These are phyloP conservation scores for Eupelmus urozonus DNA, from an alignment of 2,888 invertebrate species.

Conservation along the genomic window DNA sequence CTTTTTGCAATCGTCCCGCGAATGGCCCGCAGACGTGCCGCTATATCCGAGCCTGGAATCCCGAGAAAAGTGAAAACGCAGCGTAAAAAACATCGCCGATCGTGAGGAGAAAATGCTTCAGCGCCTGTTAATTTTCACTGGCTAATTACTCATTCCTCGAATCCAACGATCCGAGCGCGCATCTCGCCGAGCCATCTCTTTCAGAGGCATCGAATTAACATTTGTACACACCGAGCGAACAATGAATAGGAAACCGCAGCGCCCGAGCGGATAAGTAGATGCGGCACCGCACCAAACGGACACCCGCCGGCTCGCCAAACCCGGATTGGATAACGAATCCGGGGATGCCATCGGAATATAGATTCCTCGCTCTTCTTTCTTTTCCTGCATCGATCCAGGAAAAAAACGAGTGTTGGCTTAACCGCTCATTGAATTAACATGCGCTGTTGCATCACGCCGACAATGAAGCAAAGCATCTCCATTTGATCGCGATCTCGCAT, in stretches of 20 bases:
- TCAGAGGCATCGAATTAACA: neutral
- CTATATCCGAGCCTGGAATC: neutral
- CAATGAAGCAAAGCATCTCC: neutral
- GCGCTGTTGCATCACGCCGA: neutral
- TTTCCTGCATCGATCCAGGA: too few relatives aligned
- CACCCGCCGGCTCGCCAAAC: too few relatives aligned
- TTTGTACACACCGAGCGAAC: neutral
- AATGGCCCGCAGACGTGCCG: too few relatives aligned
- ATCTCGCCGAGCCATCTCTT: too few relatives aligned
- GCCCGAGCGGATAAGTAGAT: too few relatives aligned
- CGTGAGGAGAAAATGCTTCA: neutral
- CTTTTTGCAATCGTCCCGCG: too few relatives aligned
- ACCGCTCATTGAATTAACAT: neutral
- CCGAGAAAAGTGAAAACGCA: constrained; percentile 10
- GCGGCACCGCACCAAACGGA: too few relatives aligned
- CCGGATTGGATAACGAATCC: too few relatives aligned
- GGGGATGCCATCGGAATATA: too few relatives aligned
- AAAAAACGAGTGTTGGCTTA: too few relatives aligned
- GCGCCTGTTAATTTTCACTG: neutral
- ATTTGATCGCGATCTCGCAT: neutral
- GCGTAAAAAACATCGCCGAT: neutral
- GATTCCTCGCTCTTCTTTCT: too few relatives aligned
- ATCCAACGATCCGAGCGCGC: neutral
- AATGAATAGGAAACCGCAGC: neutral
- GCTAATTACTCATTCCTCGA: neutral